These are phyloP conservation scores for Euwallacea fornicatus DNA, from an alignment of 1,140 invertebrate species.

Conservation along the genomic window DNA sequence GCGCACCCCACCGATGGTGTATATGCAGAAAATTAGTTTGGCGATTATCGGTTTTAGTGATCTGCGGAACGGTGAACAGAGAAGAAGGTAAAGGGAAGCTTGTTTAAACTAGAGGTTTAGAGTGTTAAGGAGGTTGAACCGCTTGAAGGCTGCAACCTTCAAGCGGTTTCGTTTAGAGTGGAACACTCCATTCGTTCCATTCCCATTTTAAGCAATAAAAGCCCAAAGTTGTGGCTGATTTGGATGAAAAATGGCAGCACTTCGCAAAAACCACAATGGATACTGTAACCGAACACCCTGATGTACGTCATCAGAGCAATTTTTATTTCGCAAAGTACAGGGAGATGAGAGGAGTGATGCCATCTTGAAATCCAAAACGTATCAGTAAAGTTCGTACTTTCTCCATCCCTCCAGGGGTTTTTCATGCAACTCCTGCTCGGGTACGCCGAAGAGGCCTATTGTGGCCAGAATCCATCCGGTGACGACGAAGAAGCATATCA, in stretches of 20 bases:
- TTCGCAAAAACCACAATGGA: neutral
- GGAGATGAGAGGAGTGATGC: no score
- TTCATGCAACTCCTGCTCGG: slow-evolving; percentile 71
- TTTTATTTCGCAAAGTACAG: no score
- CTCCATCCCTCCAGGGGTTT: slow-evolving; percentile 80
- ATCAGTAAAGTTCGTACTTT: slow-evolving; percentile 60
- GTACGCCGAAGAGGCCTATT: slow-evolving; percentile 74
- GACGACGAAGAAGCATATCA: slow-evolving; percentile 73
- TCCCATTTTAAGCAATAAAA: no score
- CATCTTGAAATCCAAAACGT: neutral
- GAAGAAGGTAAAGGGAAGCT: no score
- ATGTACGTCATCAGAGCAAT: no score
- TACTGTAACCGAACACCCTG: neutral
- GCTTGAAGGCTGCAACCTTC: no score
- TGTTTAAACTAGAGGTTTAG: no score
- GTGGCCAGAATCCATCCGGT: slow-evolving; percentile 80
- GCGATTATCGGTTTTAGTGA: slow-evolving; percentile 56
- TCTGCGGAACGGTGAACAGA: slow-evolving; percentile 19
- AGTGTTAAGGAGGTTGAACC: no score
- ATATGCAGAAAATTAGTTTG: slow-evolving; percentile 70
- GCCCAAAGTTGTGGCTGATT: no score
- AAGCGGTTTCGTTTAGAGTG: no score
- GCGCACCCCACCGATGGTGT: slow-evolving; percentile 80
- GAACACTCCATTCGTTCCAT: no score
- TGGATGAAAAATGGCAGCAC: no score